Evolutionary conservation across 2,888 invertebrate genomes (phyloP).

Genomic region (Sesia bembeciformis): DNA sequence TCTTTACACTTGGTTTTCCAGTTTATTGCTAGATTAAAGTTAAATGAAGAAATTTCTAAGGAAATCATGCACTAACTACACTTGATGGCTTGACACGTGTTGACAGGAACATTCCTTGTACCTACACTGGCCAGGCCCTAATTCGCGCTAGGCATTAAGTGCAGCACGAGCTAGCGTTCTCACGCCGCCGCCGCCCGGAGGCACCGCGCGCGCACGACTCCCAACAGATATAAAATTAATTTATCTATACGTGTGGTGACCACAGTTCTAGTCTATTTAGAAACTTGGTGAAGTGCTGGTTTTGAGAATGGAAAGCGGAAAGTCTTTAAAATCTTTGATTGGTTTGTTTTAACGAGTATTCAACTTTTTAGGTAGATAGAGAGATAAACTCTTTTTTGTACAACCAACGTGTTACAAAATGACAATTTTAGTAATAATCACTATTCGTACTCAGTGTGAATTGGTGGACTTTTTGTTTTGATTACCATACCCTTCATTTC

Average conservation of each 20-base stretch:
- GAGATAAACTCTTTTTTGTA: too few relatives aligned
- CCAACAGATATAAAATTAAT: conserved; percentile 66
- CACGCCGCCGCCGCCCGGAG: conserved; percentile 66
- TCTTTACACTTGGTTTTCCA: conserved; percentile 20
- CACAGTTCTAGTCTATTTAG: background rate
- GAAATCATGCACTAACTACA: background rate
- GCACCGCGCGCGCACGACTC: conserved; percentile 61
- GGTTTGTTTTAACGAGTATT: too few relatives aligned
- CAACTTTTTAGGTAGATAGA: too few relatives aligned
- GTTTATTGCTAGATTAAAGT: background rate
- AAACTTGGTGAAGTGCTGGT: too few relatives aligned
- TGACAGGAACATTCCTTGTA: conserved; percentile 2
- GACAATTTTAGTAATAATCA: too few relatives aligned
- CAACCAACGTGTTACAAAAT: too few relatives aligned
- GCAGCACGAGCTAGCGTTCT: conserved; percentile 39
- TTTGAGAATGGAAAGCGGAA: too few relatives aligned
- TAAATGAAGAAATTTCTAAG: background rate
- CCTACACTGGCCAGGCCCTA: background rate
- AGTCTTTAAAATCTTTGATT: too few relatives aligned
- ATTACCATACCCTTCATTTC: too few relatives aligned
- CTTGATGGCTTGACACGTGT: background rate
- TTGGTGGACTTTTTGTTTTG: too few relatives aligned
- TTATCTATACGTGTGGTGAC: conserved; percentile 62
- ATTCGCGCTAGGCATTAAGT: conserved; percentile 5
- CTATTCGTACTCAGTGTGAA: too few relatives aligned